These are phyloP conservation scores for Ormia ochracea DNA, from an alignment of 2,888 invertebrate species.

Conservation along the genomic window DNA sequence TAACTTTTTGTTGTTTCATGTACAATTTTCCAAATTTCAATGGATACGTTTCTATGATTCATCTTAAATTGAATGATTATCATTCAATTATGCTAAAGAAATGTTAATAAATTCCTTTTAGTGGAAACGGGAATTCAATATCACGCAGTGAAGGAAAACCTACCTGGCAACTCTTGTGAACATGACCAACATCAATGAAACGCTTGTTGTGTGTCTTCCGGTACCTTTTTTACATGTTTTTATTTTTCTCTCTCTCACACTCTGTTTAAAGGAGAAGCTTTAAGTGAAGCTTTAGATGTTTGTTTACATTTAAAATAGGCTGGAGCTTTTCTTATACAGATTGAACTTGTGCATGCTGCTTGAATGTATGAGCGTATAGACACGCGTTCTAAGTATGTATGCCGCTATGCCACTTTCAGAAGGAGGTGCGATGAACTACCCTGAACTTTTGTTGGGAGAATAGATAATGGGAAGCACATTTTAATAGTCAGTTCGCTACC, in stretches of 20 bases:
- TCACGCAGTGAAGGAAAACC: background rate
- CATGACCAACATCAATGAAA: conserved; percentile 48
- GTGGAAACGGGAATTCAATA: too few species aligned
- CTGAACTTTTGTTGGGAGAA: conserved; percentile 23
- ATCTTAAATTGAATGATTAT: too few species aligned
- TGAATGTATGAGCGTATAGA: background rate
- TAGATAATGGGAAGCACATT: background rate
- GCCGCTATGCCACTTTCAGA: background rate
- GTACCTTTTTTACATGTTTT: background rate
- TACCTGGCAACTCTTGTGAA: background rate
- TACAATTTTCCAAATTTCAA: too few species aligned
- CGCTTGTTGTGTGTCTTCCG: background rate
- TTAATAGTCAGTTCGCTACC: background rate
- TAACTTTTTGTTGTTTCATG: too few species aligned
- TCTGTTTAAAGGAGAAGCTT: conserved; percentile 7
- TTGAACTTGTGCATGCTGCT: background rate
- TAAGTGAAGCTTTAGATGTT: background rate
- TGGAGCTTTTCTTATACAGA: conserved; percentile 31
- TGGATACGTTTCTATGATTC: too few species aligned
- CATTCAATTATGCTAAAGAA: too few species aligned
- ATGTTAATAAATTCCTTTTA: too few species aligned
- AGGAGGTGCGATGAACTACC: conserved; percentile 15
- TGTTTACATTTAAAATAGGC: background rate
- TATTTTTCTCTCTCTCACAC: background rate
- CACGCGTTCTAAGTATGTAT: background rate